Conservation (phyloP, 2,888 invertebrate species). For the Melieria picta region DNA sequence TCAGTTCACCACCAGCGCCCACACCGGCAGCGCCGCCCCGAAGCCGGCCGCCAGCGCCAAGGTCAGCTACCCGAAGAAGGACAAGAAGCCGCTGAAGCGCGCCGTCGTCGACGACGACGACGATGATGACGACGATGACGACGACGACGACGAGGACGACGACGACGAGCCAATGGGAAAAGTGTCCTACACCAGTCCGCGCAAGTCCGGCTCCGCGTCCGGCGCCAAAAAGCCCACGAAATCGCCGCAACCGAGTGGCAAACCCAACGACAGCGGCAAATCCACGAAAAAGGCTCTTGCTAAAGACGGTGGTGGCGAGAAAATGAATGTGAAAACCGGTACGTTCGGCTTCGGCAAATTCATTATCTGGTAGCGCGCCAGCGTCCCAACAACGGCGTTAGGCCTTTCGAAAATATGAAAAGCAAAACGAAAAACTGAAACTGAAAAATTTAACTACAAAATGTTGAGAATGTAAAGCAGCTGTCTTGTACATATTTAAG, state of each 20-base stretch:
- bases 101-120: constrained; percentile 41
- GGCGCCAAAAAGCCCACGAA: constrained; percentile 46
- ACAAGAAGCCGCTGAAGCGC: constrained; percentile 41
- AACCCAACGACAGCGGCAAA: constrained; percentile 47
- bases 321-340: constrained; percentile 72
- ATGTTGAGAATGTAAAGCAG: background rate
- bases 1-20: constrained; percentile 47
- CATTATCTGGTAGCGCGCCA: constrained; percentile 79
- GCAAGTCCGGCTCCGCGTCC: constrained; percentile 42
- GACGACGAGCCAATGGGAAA: constrained; percentile 59
- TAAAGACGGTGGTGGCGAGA: constrained; percentile 62
- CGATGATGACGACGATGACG: constrained; percentile 44
- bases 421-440: background rate
- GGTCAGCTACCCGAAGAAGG: constrained; percentile 42
- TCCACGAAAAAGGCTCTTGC: constrained; percentile 64
- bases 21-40: constrained; percentile 41
- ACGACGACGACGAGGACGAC: constrained; percentile 47
- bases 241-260: constrained; percentile 45
- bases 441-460: background rate
- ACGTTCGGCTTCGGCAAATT: constrained; percentile 86
- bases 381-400: background rate
- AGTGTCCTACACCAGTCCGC: constrained; percentile 61
- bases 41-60: constrained; percentile 35
- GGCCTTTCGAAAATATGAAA: too few relatives aligned
- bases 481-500: too few relatives aligned